phyloP scores from a whole-genome alignment of 1,140 invertebrate genomes.

The Eurosta solidaginis region DNA sequence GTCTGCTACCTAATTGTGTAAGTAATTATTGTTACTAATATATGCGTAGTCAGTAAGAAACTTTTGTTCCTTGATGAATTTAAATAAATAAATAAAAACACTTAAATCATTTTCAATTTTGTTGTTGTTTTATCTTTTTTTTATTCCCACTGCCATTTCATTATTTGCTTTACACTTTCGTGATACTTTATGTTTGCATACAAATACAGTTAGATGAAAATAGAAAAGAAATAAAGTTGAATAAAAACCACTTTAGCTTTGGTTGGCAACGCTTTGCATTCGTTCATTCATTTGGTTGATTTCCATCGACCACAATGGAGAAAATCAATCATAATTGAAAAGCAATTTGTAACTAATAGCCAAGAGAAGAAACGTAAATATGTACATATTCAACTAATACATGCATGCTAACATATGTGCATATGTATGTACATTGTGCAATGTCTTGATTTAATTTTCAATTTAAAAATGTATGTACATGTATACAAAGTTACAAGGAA shows the following conservation, averaged over 20 bases:
- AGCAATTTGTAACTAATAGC: conserved; percentile 13
- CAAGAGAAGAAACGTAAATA: too few relatives aligned
- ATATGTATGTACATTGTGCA: background rate
- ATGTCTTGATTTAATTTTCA: background rate
- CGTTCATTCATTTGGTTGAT: background rate
- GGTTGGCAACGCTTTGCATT: conserved; percentile 1
- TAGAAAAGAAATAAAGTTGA: background rate
- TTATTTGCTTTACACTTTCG: too few relatives aligned
- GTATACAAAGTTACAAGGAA: background rate
- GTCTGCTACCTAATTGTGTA: too few relatives aligned
- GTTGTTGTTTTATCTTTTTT: too few relatives aligned
- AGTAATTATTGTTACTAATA: too few relatives aligned
- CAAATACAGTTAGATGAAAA: conserved; percentile 14
- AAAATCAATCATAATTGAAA: conserved; percentile 23
- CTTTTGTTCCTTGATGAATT: too few relatives aligned
- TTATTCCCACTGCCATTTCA: too few relatives aligned
- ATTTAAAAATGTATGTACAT: background rate
- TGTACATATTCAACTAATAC: too few relatives aligned
- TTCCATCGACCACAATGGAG: conserved; percentile 18
- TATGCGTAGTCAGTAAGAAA: too few relatives aligned
- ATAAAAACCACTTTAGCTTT: background rate
- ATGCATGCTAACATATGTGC: background rate
- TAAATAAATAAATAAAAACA: background rate
- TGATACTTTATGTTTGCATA: background rate
- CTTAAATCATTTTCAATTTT: background rate